Evolutionary conservation across 2,888 invertebrate species (phyloP).

Genomic region (Piscicola geometra): DNA sequence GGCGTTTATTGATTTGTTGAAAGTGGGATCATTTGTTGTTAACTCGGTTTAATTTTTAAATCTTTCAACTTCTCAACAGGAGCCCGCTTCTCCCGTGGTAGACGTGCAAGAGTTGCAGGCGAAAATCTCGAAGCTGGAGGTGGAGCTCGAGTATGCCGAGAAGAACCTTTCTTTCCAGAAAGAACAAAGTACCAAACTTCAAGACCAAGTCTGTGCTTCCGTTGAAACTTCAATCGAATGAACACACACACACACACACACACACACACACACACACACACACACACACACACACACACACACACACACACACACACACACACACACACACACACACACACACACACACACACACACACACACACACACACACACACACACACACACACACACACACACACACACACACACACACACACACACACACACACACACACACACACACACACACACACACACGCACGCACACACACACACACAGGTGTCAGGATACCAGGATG

Average conservation of each 20-base stretch:
- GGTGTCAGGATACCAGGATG: background rate
- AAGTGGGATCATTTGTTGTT: too few species aligned
- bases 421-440: background rate
- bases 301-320: background rate
- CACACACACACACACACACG: background rate
- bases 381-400: conserved; percentile 6
- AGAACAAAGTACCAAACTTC: conserved; percentile 18
- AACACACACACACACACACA: too few species aligned
- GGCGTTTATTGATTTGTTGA: too few species aligned
- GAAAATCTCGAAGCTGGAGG: conserved; percentile 6
- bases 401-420: background rate
- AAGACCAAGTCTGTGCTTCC: conserved; percentile 22
- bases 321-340: conserved; percentile 12
- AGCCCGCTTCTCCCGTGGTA: background rate
- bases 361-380: conserved; percentile 17
- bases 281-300: conserved; percentile 4
- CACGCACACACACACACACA: background rate
- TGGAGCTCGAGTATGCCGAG: conserved; percentile 23
- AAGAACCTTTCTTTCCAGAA: conserved; percentile 27
- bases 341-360: conserved; percentile 19
- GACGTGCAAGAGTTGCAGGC: background rate
- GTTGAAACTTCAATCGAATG: too few species aligned
- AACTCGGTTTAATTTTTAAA: too few species aligned
- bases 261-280: background rate
- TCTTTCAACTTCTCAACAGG: background rate